Evolutionary conservation across 2,113 vertebrate genomes (phyloP), one percentile per base, ranked within the genome.

Genomic region (Corythoichthys intestinalis): DNA sequence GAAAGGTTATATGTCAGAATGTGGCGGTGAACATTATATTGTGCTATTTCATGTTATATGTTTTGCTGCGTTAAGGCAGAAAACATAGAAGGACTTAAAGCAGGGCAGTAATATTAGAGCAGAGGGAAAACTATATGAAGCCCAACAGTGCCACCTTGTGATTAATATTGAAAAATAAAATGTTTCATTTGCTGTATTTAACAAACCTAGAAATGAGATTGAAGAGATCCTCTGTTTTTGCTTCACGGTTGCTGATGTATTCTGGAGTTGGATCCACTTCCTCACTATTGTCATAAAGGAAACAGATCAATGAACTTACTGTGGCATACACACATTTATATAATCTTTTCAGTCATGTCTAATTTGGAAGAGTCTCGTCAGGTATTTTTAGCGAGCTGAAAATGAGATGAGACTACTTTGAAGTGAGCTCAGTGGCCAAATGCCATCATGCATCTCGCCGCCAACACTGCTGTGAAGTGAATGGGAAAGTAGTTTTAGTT

Each of bases 131-230:
- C 61, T 13, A 79, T 72, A 66, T 47, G 38, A 74, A 65, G 72
- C 73, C 48, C 79, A 81, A 80, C 77, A 87, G 72, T 81, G 85
- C 82, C 88, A 75, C 82, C 88, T 67, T 68, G 83, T 90, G 89
- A 77, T 41, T 6, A 3, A 48, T 49, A 61, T 20, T 67, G 7
- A 52, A 34, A 53, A 9, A 34, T 41, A 35, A 7, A 37, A 28
- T 64, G 2, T 56, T 58, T 58, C 34, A 14, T 58, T 37, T 20
- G 41, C 44, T 63, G 10, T 28, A 39, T 63, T 56, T 60, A 68
- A 88, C 89, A 53, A 73, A 91, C 89, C 91, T 68, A 64, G 86
- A 65, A 69, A 4, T 53, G 63, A 91, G 71, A 72, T 72, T 61
- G 49, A 90, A 77, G 52, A 92, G 89, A 76, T 90, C 83, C 1